phyloP scores from a whole-genome alignment of 2,113 vertebrate genomes.

The Herpetotheres cachinnans region DNA sequence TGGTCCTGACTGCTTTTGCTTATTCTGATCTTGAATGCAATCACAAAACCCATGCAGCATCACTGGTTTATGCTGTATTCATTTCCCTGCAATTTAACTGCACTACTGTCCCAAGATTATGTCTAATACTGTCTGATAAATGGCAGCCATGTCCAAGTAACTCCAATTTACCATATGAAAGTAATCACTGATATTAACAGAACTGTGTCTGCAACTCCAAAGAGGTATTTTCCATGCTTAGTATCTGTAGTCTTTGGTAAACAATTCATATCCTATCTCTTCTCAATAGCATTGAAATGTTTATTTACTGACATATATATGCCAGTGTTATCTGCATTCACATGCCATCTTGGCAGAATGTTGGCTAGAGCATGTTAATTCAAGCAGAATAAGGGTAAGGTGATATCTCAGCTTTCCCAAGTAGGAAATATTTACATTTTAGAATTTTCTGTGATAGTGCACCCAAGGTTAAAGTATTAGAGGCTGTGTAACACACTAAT shows the following conservation, averaged over 20 bases:
- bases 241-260: neutral
- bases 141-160: conserved; percentile 45
- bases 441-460: conserved; percentile 27
- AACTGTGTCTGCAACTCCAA: neutral
- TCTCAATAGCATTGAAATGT: neutral
- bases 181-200: conserved; percentile 50
- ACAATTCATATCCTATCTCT: neutral
- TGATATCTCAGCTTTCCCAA: conserved; percentile 12
- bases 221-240: conserved; percentile 15
- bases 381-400: neutral
- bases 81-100: conserved; percentile 24
- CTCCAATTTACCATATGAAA: conserved; percentile 40
- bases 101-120: conserved; percentile 34
- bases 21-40: neutral
- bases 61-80: conserved; percentile 30
- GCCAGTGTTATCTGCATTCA: neutral
- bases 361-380: neutral
- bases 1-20: conserved; percentile 1
- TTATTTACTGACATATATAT: neutral
- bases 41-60: neutral
- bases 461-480: conserved; percentile 8
- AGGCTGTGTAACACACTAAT: conserved; percentile 11
- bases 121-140: conserved; percentile 40
- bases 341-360: neutral
- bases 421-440: conserved; percentile 50